Base-by-base conservation (phyloP, 2,797 vertebrate genomes). In the Dipus sagitta region DNA sequence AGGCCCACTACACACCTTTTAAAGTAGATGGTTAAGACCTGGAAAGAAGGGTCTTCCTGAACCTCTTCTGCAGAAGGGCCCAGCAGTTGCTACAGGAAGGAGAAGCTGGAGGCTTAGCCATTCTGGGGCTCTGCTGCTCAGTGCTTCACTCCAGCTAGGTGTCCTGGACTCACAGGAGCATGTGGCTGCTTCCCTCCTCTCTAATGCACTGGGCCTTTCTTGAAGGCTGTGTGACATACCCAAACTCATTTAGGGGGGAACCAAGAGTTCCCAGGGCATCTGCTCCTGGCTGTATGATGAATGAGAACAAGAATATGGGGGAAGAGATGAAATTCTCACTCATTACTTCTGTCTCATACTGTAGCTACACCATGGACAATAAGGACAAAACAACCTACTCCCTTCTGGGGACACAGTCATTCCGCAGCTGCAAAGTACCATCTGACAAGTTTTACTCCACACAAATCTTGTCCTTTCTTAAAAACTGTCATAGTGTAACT, bases 291-390 rank as follows among this genome's bases (percentile, higher is more conserved):
- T 0, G 2, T 64, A 58, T 23, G 34, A 58, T 10, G 2, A 6
- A 1, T 20, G 26, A 4, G 1, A 81, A 3, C 1, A 6, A 71
- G 72, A 14, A 1, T 52, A 60, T 10, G 3, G 3, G 42, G 26
- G 6, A 18, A 74, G 67, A 23, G 26, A 34, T 0, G 6, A n/a
- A 38, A n/a, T 0, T 1, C 0, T 30, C 12, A 14, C 12, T 5
- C 4, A 26, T 4, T 20, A 12, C 32, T 13, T 24, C 65, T 34
- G 18, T 2, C 62, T 54, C 47, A n/a, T 6, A 11, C 47, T 20
- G 8, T 38, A 2, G 24, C 24, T 3, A 1, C 26, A 21, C 17
- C 0, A 12, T 0, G 12, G 30, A 6, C 15, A 30, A 21, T 0
- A 0, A 91, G 67, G 42, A 80, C 10, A 2, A 12, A 12, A 10